Evolutionary conservation across 2,888 invertebrate species (phyloP), one percentile per base, ranked within the genome.

Genomic region (Oxyteleia sp.): DNA sequence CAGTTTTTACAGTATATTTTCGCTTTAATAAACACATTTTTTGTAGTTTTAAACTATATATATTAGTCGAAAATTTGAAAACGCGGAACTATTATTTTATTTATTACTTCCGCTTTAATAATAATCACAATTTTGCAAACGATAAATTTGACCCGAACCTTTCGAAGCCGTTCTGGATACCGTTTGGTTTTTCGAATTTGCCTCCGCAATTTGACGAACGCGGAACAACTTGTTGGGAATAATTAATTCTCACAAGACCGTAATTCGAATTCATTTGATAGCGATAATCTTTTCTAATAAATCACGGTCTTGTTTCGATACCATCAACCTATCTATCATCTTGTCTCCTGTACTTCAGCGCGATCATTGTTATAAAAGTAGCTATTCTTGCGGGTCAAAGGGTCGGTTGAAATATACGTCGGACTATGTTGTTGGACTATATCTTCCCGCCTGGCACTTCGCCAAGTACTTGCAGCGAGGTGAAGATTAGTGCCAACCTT

Each of bases 401-500:
- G 57, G 47, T 38, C 16, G 18, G 15, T 16, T 55, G 53, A 86
- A 87, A 88, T 88, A 87, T 86, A 86, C 84, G 85, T 84, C 75
- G 75, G 88, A 89, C 88, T 88, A 86, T 81, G 85, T 80, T 84
- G 85, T 87, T 64, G 80, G 83, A 15, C 89, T 88, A 89, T 89
- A 89, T 90, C 89, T 90, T 88, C 82, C 69, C 82, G 81, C 43
- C 82, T 86, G 90, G 91, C 89, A 90, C 83, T 88, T 88, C 87
- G 89, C 88, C 90, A 90, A 86, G 82, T 86, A 85, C 87, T 88
- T 84, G 89, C 86, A 88, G 87, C 84, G 82, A 84, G 84, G 89
- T 81, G 88, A 90, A 90, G 89, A 91, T 91, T 91, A 91, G 89
- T 89, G 88, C 86, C 88, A 88, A 87, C 87, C 86, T 88, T 85